Conservation (phyloP, 2,888 invertebrate species). For the Glaucopsyche alexis region DNA sequence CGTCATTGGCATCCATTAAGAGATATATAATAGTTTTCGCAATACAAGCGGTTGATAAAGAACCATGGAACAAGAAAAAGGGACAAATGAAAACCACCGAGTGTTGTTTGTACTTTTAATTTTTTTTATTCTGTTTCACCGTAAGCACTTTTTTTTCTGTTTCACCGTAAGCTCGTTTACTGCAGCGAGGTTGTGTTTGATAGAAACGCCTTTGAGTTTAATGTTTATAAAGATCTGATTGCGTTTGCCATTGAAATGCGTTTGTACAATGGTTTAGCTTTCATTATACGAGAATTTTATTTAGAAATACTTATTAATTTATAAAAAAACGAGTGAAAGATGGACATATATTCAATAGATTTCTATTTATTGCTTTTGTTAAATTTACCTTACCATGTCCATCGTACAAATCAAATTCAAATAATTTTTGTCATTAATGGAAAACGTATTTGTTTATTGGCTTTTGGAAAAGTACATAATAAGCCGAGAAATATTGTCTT, state of each 20-base stretch:
- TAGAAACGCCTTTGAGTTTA: slow-evolving; percentile 31
- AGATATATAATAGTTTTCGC: slow-evolving; percentile 30
- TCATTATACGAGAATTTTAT: background rate
- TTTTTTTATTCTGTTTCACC: slow-evolving; percentile 39
- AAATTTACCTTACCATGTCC: too few species aligned
- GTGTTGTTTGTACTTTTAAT: slow-evolving; percentile 35
- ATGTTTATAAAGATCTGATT: slow-evolving; percentile 29
- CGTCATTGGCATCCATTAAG: slow-evolving; percentile 28
- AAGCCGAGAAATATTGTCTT: too few species aligned
- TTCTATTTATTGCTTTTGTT: background rate
- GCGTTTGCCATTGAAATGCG: slow-evolving; percentile 24
- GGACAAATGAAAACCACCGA: slow-evolving; percentile 42
- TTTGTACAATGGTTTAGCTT: slow-evolving; percentile 28
- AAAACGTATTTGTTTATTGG: too few species aligned
- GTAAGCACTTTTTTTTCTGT: slow-evolving; percentile 39
- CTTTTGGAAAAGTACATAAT: too few species aligned
- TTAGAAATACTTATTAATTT: background rate
- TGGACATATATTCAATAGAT: background rate
- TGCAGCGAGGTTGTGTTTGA: slow-evolving; percentile 31
- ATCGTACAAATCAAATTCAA: too few species aligned
- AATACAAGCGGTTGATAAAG: slow-evolving; percentile 36
- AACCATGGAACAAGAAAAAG: slow-evolving; percentile 37
- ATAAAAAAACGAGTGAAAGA: background rate
- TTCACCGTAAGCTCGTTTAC: slow-evolving; percentile 38
- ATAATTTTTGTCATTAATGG: too few species aligned